These are phyloP conservation scores for Nibea albiflora DNA, from an alignment of 2,113 vertebrate species.

Conservation along the genomic window DNA sequence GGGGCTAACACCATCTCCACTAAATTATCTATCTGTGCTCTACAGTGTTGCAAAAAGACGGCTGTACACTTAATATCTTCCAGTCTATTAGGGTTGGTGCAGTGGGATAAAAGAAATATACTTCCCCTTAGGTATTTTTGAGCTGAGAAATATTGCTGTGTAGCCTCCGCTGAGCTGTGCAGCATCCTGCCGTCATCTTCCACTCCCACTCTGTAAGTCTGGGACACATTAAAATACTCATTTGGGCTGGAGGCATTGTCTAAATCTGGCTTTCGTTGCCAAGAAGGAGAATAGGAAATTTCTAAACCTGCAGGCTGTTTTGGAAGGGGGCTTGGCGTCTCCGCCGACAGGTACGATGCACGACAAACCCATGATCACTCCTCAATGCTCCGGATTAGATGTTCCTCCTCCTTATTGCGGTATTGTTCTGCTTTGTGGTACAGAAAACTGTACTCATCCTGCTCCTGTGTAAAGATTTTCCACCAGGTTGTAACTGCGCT, in stretches of 20 bases:
- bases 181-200: slow-evolving; percentile 40
- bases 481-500: not conserved
- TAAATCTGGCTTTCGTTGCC: slow-evolving; percentile 44
- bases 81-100: slow-evolving; percentile 31
- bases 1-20: slow-evolving; percentile 5
- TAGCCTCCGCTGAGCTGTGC: slow-evolving; percentile 15
- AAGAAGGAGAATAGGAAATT: slow-evolving; percentile 49
- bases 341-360: slow-evolving; percentile 20
- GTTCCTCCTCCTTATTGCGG: slow-evolving; percentile 6
- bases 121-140: slow-evolving; percentile 39
- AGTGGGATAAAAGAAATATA: slow-evolving; percentile 38
- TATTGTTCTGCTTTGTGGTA: slow-evolving; percentile 16
- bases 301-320: slow-evolving; percentile 41
- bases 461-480: not conserved
- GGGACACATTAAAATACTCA: slow-evolving; percentile 43
- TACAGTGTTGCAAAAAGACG: slow-evolving; percentile 33
- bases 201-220: slow-evolving; percentile 40
- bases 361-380: not conserved
- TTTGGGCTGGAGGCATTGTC: slow-evolving; percentile 47
- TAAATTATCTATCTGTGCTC: slow-evolving; percentile 34
- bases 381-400: slow-evolving; percentile 30
- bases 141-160: slow-evolving; percentile 16
- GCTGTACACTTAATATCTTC: slow-evolving; percentile 38
- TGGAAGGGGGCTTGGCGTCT: slow-evolving; percentile 19
- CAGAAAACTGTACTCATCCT: slow-evolving; percentile 6